Conservation (phyloP, 2,888 invertebrate genomes). For the Encarsia formosa region DNA sequence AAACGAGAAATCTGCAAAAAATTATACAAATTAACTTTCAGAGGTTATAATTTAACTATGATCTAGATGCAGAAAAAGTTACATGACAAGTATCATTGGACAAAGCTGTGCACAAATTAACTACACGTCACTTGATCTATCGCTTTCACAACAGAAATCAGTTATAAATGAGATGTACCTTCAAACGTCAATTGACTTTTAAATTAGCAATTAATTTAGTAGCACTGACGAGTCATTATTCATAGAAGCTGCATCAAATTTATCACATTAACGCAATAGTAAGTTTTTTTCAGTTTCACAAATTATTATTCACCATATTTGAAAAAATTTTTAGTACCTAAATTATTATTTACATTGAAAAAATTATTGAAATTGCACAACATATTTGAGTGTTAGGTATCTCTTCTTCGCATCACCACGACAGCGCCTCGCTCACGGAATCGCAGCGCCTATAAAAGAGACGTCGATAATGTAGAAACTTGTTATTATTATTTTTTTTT, state of each 20-base stretch:
- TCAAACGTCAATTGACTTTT: constrained; percentile 16
- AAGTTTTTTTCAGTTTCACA: too few relatives aligned
- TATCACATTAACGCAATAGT: neutral
- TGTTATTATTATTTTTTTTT: neutral
- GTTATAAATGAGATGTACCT: constrained; percentile 9
- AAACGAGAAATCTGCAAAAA: constrained; percentile 6
- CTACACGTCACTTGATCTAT: constrained; percentile 4
- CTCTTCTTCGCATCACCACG: neutral
- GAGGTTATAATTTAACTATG: constrained; percentile 19
- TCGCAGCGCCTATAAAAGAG: neutral
- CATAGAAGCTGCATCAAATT: neutral
- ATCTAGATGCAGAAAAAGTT: constrained; percentile 5
- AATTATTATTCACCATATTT: too few relatives aligned
- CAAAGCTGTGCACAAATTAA: neutral
- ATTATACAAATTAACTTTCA: constrained; percentile 6
- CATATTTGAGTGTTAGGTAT: neutral
- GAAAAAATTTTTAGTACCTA: too few relatives aligned
- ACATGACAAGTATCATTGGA: constrained; percentile 21
- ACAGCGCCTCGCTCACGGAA: neutral
- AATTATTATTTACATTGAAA: too few relatives aligned
- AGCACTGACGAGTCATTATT: constrained; percentile 12
- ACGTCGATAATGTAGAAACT: neutral
- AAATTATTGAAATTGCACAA: neutral
- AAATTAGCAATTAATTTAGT: constrained; percentile 10
- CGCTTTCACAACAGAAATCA: constrained; percentile 13